Conservation (phyloP, 1,140 invertebrate species). For the Eriosoma lanigerum region DNA sequence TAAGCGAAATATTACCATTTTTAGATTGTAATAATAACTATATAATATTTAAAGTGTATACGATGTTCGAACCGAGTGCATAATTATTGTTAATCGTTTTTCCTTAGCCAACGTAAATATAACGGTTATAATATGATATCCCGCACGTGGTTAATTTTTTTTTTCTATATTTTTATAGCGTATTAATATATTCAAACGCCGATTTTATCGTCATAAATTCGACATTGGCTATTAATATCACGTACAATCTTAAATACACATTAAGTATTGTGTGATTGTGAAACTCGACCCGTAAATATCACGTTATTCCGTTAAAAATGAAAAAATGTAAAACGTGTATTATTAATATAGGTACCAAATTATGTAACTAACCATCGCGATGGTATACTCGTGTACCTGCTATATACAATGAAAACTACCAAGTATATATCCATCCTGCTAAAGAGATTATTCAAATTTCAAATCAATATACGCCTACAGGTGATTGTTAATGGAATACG, state of each 20-base stretch:
- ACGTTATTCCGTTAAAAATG: neutral
- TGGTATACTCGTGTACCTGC: too few species aligned
- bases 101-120: neutral
- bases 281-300: neutral
- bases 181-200: neutral
- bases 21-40: too few species aligned
- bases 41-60: neutral
- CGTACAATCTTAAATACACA: neutral
- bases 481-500: conserved; percentile 18
- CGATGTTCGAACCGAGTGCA: neutral
- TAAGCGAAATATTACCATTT: too few species aligned
- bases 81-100: neutral
- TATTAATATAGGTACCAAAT: neutral
- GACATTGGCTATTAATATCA: neutral
- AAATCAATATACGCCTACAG: neutral
- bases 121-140: too few species aligned
- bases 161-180: neutral
- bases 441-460: too few species aligned
- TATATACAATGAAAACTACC: neutral
- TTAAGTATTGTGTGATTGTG: neutral
- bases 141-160: neutral
- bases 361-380: neutral
- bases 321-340: conserved; percentile 1
- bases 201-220: neutral
- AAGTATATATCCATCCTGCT: neutral